phyloP scores from a whole-genome alignment of 2,888 invertebrate genomes.

The Eilema depressum region DNA sequence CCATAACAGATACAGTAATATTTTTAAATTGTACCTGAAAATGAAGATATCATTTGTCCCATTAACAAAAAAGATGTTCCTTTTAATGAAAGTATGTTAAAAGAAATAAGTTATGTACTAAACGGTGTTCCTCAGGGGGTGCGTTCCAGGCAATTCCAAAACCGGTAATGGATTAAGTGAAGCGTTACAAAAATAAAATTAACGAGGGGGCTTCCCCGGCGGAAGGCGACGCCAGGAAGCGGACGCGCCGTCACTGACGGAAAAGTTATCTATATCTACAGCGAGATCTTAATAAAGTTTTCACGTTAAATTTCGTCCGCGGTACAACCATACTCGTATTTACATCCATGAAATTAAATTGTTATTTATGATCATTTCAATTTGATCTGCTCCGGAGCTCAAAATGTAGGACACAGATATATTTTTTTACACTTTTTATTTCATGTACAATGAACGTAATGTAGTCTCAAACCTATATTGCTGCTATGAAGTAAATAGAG shows the following conservation, averaged over 20 bases:
- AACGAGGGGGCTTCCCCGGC: conserved; percentile 76
- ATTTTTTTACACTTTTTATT: neutral
- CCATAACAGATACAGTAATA: too few species aligned
- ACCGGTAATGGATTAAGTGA: conserved; percentile 76
- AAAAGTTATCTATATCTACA: conserved; percentile 76
- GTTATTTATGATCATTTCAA: conserved; percentile 18
- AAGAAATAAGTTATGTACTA: conserved; percentile 24
- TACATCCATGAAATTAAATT: conserved; percentile 27
- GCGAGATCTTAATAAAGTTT: conserved; percentile 75
- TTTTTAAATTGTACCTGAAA: too few species aligned
- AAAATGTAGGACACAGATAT: neutral
- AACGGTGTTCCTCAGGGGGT: conserved; percentile 23
- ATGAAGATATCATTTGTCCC: neutral
- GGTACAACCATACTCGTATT: conserved; percentile 49
- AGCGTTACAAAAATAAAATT: conserved; percentile 81
- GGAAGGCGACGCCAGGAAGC: conserved; percentile 76
- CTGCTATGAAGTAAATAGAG: too few species aligned
- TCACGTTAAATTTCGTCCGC: conserved; percentile 60
- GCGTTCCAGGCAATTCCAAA: conserved; percentile 50
- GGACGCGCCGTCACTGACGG: conserved; percentile 71
- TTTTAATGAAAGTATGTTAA: conserved; percentile 6
- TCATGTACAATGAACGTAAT: neutral
- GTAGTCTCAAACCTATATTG: too few species aligned
- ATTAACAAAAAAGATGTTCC: conserved; percentile 9
- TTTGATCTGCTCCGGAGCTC: neutral